phyloP scores from a whole-genome alignment of 2,113 vertebrate species.

The Protobothrops mucrosquamatus region DNA sequence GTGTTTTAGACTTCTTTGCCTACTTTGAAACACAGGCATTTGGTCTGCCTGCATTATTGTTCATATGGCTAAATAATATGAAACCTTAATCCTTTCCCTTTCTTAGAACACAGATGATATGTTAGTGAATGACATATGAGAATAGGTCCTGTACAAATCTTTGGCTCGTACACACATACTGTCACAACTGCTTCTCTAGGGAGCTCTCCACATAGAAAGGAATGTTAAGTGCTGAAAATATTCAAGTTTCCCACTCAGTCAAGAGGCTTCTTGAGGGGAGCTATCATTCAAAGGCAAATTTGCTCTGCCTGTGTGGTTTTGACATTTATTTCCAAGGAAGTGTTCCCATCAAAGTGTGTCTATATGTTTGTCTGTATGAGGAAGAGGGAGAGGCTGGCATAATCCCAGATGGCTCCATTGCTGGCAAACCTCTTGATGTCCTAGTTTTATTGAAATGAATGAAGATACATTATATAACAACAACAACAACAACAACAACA shows the following conservation, averaged over 20 bases:
- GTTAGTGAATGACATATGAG: neutral
- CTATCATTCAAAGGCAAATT: neutral
- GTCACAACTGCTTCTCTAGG: neutral
- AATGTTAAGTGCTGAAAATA: neutral
- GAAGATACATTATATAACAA: neutral
- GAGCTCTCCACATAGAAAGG: neutral
- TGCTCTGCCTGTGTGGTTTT: neutral
- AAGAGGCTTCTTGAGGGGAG: neutral
- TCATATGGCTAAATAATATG: neutral
- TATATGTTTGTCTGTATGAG: neutral
- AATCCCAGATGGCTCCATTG: neutral
- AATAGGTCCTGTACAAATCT: constrained; percentile 1
- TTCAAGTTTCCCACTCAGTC: neutral
- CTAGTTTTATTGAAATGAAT: neutral
- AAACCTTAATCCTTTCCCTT: constrained; percentile 23
- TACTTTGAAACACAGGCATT: constrained; percentile 5
- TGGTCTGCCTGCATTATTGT: neutral
- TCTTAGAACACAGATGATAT: constrained; percentile 17
- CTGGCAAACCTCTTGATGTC: neutral
- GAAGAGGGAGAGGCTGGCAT: neutral
- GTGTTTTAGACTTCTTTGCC: constrained; percentile 1
- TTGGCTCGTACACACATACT: neutral
- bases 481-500: too few species aligned
- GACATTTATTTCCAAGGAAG: neutral
- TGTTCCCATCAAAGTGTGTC: neutral